Evolutionary conservation across 2,797 vertebrate species (phyloP), one percentile per base, ranked within the genome.

Genomic region (Salmo trutta): DNA sequence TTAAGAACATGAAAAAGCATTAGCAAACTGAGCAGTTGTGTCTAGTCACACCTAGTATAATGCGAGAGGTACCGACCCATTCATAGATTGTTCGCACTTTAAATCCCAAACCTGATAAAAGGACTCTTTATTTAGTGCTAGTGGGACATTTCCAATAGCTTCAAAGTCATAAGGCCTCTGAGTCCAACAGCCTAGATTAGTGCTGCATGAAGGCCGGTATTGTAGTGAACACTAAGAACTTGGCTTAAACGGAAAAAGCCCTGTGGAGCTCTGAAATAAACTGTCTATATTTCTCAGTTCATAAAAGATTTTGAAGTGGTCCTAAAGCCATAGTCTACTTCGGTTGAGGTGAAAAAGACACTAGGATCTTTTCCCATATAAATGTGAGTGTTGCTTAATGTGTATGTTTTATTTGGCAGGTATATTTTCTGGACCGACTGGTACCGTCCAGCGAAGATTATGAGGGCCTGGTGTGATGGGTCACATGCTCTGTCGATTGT

Each of bases 401-500:
- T 54, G 6, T 27, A 52, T 54, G 51, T 56, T 72, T 62, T 74
- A 71, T 83, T 85, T 67, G 16, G 78, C 92, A 99, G 98, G 52
- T 98, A 97, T 86, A 95, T 99, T 85, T 99, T 99, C 92, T 98
- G 97, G 95, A 98, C 96, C 27, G 97, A 99, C 87, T 99, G 98
- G 98, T 97, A 97, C 81, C 95, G 97, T 71, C 98, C 98, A 29
- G 97, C 98, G 1, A 99, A 99, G 94, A 96, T 99, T 83, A 94
- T 99, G 97, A 95, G 97, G 87, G 96, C 97, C 10, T 99, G 98
- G 98, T 94, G 96, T 12, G 98, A 99, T 78, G 98, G 98, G 81
- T 99, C 98, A 91, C 95, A 97, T 86, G 93, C 95, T 41, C 76
- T 94, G 82, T 94, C 98, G 24, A 95, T 99, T 89, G 95, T 99